Percentiles rank a stretch among this genome's conserved stretches.
phyloP scores from a whole-genome alignment of 2,888 invertebrate species.

The Pediacus dermestoides region DNA sequence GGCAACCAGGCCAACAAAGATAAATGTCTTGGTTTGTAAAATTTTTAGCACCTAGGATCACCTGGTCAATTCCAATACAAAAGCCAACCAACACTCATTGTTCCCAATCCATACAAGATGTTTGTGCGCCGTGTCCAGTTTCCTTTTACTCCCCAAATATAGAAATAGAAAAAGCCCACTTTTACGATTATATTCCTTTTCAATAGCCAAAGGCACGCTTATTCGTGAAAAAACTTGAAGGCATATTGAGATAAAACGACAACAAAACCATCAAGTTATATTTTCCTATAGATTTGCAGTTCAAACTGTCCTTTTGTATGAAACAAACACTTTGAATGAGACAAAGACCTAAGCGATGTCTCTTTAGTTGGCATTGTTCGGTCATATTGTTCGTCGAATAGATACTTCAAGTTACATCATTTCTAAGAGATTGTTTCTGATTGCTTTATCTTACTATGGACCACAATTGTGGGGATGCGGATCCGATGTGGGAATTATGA shows the following conservation, averaged over 20 bases:
- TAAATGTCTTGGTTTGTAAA: not conserved
- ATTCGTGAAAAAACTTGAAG: not conserved
- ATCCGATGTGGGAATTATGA: no score
- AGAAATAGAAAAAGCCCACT: not conserved
- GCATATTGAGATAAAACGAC: conserved; percentile 2
- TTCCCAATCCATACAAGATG: no score
- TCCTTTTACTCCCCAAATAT: conserved; percentile 1
- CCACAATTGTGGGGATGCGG: conserved; percentile 33
- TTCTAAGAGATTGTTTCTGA: conserved; percentile 49
- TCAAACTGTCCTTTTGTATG: conserved; percentile 49
- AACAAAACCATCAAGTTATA: conserved; percentile 28
- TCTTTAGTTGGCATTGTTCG: conserved; percentile 50
- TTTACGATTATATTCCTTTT: no score
- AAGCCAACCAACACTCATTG: not conserved
- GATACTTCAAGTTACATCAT: conserved; percentile 52
- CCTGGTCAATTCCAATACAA: not conserved
- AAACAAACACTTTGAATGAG: conserved; percentile 46
- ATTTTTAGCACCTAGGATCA: not conserved
- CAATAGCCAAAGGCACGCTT: no score
- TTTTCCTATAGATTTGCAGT: conserved; percentile 46
- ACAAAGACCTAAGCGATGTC: conserved; percentile 48
- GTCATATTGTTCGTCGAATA: conserved; percentile 46
- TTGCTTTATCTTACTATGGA: conserved; percentile 47
- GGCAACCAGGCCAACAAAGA: not conserved
- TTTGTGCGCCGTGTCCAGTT: no score